phyloP scores from a whole-genome alignment of 2,113 vertebrate genomes.

The Meleagris gallopavo region DNA sequence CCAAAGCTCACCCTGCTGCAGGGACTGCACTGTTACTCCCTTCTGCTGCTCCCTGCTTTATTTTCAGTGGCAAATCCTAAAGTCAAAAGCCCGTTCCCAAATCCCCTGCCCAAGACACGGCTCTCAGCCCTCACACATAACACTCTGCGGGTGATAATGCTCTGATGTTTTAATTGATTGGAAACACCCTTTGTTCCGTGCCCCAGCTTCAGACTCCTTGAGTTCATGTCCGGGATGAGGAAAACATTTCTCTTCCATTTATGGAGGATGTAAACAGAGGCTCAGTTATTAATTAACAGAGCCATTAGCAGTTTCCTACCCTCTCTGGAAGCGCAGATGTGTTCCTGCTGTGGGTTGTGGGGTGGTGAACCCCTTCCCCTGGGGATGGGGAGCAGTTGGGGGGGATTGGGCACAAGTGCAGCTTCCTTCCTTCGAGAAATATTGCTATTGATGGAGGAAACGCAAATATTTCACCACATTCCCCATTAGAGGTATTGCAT shows the following conservation, averaged over 20 bases:
- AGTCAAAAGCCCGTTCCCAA: not conserved
- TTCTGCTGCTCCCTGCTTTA: not conserved
- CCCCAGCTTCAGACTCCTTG: not conserved
- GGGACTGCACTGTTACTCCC: not conserved
- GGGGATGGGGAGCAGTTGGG: no score
- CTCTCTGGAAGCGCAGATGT: not conserved
- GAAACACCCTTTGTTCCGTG: not conserved
- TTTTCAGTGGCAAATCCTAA: not conserved
- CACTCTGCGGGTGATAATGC: not conserved
- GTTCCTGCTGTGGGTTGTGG: not conserved
- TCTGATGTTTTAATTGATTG: no score
- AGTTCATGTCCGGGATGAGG: accelerated
- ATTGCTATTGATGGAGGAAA: not conserved
- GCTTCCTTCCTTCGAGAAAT: not conserved
- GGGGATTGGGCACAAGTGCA: accelerated
- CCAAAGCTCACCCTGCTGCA: accelerated
- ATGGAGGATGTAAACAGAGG: not conserved
- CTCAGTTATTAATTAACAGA: not conserved
- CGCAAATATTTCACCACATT: not conserved
- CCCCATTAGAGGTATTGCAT: not conserved
- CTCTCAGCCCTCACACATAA: no score
- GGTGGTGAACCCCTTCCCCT: not conserved
- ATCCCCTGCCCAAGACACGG: accelerated
- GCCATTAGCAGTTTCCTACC: not conserved
- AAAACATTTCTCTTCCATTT: not conserved